Evolutionary conservation across 2,888 invertebrate species (phyloP), one percentile per base, ranked within the genome.

Genomic region (Harpagoxenus sublaevis): DNA sequence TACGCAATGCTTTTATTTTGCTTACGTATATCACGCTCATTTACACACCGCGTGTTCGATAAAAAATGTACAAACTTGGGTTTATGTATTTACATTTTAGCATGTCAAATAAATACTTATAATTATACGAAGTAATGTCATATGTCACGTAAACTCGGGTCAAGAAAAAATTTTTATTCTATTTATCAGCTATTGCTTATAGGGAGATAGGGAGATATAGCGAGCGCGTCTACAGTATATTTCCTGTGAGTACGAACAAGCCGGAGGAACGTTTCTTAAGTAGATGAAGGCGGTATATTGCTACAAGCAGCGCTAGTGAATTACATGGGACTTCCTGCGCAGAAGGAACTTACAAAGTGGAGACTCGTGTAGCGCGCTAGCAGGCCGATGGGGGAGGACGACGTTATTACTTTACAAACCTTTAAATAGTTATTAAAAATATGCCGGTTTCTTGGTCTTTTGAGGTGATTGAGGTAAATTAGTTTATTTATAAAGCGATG

Each of bases 241-340:
- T 65, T 65, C 28, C 53, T 63, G 75, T 23, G 48, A 63, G 5
- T 63, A 53, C 12, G 53, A 65, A n/a, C 18, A 18, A 28, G 53
- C 28, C 53, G 15, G 39, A 65, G 18, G 48, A 53, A 77, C 48
- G 53, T 53, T 65, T 77, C 8, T 65, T 65, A 10, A 15, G 51
- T 53, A 77, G 65, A 77, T 53, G 65, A 77, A 65, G 63, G 12
- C 28, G 53, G 53, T 51, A 48, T 65, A 51, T 51, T 35, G 63
- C 23, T 63, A 65, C 51, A 53, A 39, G 53, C 15, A 23, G 75
- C 48, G 63, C 65, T 39, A 18, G 63, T 60, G 83, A 89, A 89
- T 88, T 89, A 83, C 85, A 70, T n/a, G 42, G 31, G 83, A 88
- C 53, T 89, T 87, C 66, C 81, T 55, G 68, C 53, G 77, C 62